Percentiles rank a stretch among this genome's conserved stretches.
Conservation (phyloP, 2,888 invertebrate genomes). For the Microplitis deprimator region DNA sequence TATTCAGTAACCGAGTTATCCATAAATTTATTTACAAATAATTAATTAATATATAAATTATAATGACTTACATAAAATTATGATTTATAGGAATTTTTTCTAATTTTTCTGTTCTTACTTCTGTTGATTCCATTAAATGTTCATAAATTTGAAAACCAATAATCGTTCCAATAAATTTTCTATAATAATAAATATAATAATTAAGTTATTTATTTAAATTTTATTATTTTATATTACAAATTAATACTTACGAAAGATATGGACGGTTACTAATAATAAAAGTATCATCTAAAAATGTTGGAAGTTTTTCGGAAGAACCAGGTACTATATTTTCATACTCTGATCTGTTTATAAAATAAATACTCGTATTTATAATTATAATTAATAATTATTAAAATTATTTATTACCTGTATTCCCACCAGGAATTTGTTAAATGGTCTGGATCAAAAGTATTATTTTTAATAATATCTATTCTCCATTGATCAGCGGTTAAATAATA, state of each 20-base stretch:
- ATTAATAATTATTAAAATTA: neutral
- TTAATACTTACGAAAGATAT: constrained; percentile 63
- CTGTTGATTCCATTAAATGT: constrained; percentile 59
- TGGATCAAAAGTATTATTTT: constrained; percentile 52
- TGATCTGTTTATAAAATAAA: constrained; percentile 48
- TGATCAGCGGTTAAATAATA: constrained; percentile 63
- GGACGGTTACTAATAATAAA: constrained; percentile 63
- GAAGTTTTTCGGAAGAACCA: constrained; percentile 49
- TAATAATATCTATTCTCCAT: constrained; percentile 63
- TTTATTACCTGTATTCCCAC: constrained; percentile 63
- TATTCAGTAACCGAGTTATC: neutral
- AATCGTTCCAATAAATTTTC: constrained; percentile 62
- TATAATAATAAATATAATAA: constrained; percentile 39
- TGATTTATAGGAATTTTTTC: constrained; percentile 47
- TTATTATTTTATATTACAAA: neutral
- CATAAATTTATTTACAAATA: neutral
- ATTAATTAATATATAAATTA: neutral
- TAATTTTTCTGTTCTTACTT: constrained; percentile 56
- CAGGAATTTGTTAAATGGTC: constrained; percentile 57
- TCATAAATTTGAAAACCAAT: constrained; percentile 65
- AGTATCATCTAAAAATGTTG: constrained; percentile 62
- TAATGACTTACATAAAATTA: constrained; percentile 58
- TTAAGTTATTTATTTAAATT: neutral
- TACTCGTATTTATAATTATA: constrained; percentile 9
- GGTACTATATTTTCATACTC: constrained; percentile 56